Base-by-base conservation (phyloP, 2,113 vertebrate genomes). In the Chionis minor region DNA sequence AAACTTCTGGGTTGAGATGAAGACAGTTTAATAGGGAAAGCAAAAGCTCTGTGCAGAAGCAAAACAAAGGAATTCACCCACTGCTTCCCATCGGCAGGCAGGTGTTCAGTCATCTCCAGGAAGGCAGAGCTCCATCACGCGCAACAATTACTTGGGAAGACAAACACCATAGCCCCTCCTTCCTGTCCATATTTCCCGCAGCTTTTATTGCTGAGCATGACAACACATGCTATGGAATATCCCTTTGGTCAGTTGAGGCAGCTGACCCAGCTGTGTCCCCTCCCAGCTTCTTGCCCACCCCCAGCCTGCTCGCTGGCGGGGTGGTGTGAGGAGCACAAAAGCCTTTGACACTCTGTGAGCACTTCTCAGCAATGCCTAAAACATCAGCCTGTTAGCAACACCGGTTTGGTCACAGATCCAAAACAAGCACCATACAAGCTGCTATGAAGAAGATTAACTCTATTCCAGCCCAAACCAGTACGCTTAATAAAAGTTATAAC, bases 281-380 rank as follows among this genome's bases (percentile, higher is more conserved):
- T 78, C 3, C 17, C 18, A 56, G 3, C 8, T 58, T 17, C 65
- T 66, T n/a, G 14, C 3, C 4, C 42, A 49, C 1, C 9, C 10
- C 3, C 13, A 91, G 21, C 9, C 17, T 20, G 7, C 33, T 38
- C 0, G 0, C 45, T 47, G 19, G 5, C 2, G 3, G 27, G 12
- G 6, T 1, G 0, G 4, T 12, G 16, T 35, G 22, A 86, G 61
- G 7, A 44, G 9, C 30, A 86, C 42, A 54, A 66, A 83, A 71
- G 13, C 2, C 21, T 51, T 42, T 47, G 35, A 12, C 2, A 1
- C 51, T 38, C 12, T 6, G 9, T 65, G 8, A 54, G 12, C 23
- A 12, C 17, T 42, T 33, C 19, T 91, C 42, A 61, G 19, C 2
- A 24, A 2, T 7, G 58, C 2, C 9, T 15, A 7, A 63, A 86